phyloP scores from a whole-genome alignment of 2,888 invertebrate species.

The Parasteatoda lunata region DNA sequence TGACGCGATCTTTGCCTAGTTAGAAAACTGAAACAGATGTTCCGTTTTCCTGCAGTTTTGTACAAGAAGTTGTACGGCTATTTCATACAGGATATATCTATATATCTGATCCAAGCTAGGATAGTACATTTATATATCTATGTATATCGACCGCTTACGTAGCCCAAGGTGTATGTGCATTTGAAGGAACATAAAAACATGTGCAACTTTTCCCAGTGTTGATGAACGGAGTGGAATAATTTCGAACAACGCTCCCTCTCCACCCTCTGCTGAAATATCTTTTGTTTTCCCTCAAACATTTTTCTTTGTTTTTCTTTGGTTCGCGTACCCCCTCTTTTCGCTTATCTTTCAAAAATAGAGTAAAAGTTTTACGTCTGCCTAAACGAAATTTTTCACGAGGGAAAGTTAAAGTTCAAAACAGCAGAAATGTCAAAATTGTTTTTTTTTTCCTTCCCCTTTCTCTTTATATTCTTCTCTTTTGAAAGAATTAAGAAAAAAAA shows the following conservation, averaged over 20 bases:
- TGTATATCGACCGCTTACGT: conserved; percentile 3
- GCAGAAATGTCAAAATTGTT: background rate
- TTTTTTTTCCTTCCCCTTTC: too few species aligned
- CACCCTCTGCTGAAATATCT: conserved; percentile 7
- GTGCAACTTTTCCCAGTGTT: conserved; percentile 54
- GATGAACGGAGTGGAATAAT: conserved; percentile 63
- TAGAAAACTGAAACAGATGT: conserved; percentile 56
- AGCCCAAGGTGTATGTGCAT: conserved; percentile 5
- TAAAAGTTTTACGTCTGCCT: conserved; percentile 24
- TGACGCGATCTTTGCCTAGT: conserved; percentile 36
- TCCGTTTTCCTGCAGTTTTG: conserved; percentile 7
- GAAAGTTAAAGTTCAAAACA: conserved; percentile 28
- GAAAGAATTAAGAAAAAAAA: too few species aligned
- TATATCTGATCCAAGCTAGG: conserved; percentile 23
- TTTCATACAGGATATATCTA: conserved; percentile 32
- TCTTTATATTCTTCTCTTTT: too few species aligned
- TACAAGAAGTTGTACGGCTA: conserved; percentile 40
- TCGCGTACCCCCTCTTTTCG: background rate
- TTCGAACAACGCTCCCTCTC: conserved; percentile 32
- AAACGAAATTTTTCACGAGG: conserved; percentile 38
- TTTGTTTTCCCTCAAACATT: conserved; percentile 45
- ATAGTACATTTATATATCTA: conserved; percentile 18
- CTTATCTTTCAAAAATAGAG: conserved; percentile 34
- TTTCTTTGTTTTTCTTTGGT: conserved; percentile 27
- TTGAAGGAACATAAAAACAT: conserved; percentile 1